Base-by-base conservation (phyloP, 2,888 invertebrate genomes). In the Patella ulyssiponensis region DNA sequence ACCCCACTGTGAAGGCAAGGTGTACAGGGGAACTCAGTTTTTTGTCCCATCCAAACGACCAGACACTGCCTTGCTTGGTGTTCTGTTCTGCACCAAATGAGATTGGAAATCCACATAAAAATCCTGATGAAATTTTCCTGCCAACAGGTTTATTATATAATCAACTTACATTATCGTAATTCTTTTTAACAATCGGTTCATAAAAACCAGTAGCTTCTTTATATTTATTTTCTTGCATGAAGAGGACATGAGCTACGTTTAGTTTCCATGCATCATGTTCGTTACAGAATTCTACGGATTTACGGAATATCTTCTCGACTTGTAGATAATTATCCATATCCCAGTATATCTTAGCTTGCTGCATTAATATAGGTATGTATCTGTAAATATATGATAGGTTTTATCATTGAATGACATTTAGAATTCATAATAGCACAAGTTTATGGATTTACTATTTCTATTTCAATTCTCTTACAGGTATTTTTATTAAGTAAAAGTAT, bases 191-290 rank as follows among this genome's bases (percentile, higher is more conserved):
- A 78, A 99, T 96, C 0, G 98, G 98, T 89, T 99, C 99, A 91
- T 99, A 99, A 92, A 99, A 99, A 71, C 96, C 97, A 0, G 98
- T 96, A 0, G 99, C 97, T 92, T 99, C 98, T 90, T 98, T 98
- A 91, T 98, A 99, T 92, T 99, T 99, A 90, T 96, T 97, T 90
- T 98, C 98, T 92, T 99, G 98, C 99, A 99, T 99, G 91, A 99
- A 99, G 3, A 99, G 93, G 0, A 99, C 98, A 91, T 99, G 99
- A 0, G 99, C 99, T 0, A 99, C 98, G 91, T 99, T 99, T 27
- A 99, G 93, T 83, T 98, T 95, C 99, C 99, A 99, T 0, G 95
- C 95, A 86, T 99, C 98, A 87, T 98, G 97, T 89, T 98, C 98
- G 85, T 97, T 97, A 90, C 99, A 99, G 92, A 99, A 99, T 91